Conservation (phyloP, 2,113 vertebrate species). For the Phaetusa simplex region DNA sequence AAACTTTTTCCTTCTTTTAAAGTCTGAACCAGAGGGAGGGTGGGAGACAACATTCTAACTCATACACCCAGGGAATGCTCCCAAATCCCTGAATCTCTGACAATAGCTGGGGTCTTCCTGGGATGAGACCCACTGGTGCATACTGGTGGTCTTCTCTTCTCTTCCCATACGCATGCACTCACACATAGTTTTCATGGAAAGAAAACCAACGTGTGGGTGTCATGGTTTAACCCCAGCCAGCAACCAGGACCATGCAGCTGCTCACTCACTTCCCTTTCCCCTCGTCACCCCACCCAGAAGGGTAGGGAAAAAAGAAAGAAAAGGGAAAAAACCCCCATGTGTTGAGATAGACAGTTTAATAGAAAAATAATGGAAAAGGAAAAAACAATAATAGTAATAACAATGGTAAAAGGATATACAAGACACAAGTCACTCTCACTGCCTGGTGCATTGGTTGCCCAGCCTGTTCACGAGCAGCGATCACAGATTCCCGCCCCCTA, state of each 20-base stretch:
- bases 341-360: not conserved
- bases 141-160: not conserved
- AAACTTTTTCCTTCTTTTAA: not conserved
- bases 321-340: not conserved
- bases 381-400: not conserved
- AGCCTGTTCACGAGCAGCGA: too few relatives aligned
- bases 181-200: not conserved
- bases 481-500: too few relatives aligned
- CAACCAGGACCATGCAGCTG: not conserved
- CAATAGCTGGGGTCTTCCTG: not conserved
- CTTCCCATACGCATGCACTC: fast-evolving
- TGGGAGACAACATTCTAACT: not conserved
- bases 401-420: not conserved
- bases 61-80: not conserved
- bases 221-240: not conserved
- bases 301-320: not conserved
- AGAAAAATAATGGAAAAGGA: not conserved
- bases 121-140: not conserved
- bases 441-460: too few relatives aligned
- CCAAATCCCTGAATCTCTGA: not conserved
- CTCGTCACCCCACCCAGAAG: not conserved
- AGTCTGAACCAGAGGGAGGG: not conserved
- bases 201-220: fast-evolving
- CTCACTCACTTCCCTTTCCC: not conserved
- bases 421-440: too few relatives aligned